A percentile compares a stretch with the other conserved stretches of the same genome.
These are phyloP conservation scores for Aptenodytes patagonicus DNA, from an alignment of 2,113 vertebrate genomes.

Conservation along the genomic window DNA sequence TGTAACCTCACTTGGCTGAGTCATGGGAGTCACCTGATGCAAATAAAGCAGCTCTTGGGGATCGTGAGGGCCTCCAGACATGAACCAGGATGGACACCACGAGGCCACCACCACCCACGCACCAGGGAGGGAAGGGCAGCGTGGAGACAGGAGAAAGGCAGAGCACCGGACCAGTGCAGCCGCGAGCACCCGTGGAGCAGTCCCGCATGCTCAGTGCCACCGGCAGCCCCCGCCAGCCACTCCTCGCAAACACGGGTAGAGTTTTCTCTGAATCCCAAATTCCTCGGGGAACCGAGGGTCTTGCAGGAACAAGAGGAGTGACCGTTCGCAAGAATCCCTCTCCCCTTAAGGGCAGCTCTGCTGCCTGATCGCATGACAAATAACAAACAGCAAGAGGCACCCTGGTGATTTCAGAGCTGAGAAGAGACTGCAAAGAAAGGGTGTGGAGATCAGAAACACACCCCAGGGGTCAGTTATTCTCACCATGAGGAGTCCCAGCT, in stretches of 20 bases:
- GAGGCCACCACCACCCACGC: not conserved
- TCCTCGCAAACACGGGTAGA: fast-evolving
- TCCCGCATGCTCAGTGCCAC: fast-evolving
- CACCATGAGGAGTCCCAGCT: not conserved
- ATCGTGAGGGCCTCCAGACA: fast-evolving
- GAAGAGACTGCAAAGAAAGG: not conserved
- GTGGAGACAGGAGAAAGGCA: not conserved
- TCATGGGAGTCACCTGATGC: not conserved
- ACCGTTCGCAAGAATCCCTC: not conserved
- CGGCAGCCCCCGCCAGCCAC: not conserved
- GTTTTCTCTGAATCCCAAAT: not conserved
- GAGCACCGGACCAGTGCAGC: not conserved
- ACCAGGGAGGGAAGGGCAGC: not conserved
- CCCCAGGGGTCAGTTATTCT: not conserved
- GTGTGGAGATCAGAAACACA: not conserved
- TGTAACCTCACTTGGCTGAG: not conserved
- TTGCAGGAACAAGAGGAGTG: not conserved
- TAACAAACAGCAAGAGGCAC: not conserved
- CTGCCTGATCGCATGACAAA: not conserved
- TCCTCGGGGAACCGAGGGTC: not conserved
- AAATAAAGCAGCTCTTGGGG: not conserved
- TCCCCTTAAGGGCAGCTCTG: not conserved
- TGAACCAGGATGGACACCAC: not conserved
- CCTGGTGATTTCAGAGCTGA: constrained; percentile 11
- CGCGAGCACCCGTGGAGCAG: not conserved